Conservation (phyloP, 1,140 invertebrate genomes). For the Zaprionus camerounensis region DNA sequence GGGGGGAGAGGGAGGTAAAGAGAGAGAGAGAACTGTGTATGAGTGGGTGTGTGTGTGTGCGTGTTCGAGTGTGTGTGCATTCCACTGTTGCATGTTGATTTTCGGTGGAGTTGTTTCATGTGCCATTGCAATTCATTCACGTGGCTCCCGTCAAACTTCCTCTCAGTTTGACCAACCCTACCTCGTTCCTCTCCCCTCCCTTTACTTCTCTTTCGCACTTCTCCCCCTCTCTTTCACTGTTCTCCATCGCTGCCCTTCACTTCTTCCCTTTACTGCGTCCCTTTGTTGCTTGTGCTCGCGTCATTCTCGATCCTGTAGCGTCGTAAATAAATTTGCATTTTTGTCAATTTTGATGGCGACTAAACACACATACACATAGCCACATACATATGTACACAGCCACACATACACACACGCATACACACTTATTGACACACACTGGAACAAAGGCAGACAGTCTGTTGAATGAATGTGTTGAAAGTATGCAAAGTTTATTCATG, state of each 20-base stretch:
- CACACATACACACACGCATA: not conserved
- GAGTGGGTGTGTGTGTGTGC: not conserved
- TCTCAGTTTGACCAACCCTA: not conserved
- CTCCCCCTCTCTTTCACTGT: conserved; percentile 29
- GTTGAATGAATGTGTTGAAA: conserved; percentile 59
- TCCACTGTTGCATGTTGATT: conserved; percentile 68
- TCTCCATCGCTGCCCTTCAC: not conserved
- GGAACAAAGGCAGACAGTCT: not conserved
- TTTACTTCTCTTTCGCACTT: not conserved
- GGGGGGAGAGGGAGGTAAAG: not conserved
- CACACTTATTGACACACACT: not conserved
- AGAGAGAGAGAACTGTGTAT: not conserved
- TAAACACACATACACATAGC: conserved; percentile 32
- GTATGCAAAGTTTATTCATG: conserved; percentile 68
- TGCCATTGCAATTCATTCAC: conserved; percentile 71
- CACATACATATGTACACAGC: not conserved
- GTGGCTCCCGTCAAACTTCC: conserved; percentile 41
- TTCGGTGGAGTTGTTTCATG: conserved; percentile 61
- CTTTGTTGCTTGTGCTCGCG: conserved; percentile 10
- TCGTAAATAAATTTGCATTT: conserved; percentile 82
- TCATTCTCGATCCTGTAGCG: conserved; percentile 62
- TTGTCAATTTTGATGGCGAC: conserved; percentile 77
- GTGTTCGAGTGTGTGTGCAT: conserved; percentile 10
- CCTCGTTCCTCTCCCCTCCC: not conserved
- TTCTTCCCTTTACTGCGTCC: not conserved